Conservation (phyloP, 1,140 invertebrate genomes). For the Chrysopa pallens region DNA sequence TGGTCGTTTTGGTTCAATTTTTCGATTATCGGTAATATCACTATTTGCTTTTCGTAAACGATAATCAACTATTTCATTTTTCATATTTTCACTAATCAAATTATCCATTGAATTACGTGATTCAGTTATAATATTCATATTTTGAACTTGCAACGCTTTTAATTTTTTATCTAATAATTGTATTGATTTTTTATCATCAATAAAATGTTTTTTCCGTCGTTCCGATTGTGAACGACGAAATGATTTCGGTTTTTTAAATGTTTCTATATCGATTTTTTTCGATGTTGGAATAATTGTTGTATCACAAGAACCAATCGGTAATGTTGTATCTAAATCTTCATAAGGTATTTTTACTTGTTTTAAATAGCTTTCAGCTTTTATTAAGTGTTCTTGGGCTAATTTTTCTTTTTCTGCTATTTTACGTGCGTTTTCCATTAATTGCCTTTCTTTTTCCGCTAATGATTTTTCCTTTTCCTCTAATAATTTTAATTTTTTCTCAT, state of each 20-base stretch:
- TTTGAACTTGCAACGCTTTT: conserved; percentile 3
- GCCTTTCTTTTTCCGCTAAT: no score
- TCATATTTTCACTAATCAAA: conserved; percentile 7
- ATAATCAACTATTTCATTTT: conserved; percentile 5
- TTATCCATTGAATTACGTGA: conserved; percentile 4
- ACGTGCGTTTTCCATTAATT: no score
- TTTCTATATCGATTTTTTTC: conserved; percentile 21
- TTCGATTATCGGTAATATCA: neutral
- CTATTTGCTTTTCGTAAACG: neutral
- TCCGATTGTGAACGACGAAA: conserved; percentile 14
- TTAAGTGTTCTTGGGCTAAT: no score
- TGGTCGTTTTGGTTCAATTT: conserved; percentile 1
- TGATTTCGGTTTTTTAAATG: conserved; percentile 10
- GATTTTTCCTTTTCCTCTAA: no score
- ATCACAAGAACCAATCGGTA: conserved; percentile 33
- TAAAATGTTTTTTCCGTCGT: conserved; percentile 3
- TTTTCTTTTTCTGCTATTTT: no score
- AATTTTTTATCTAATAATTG: neutral
- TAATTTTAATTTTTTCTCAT: no score
- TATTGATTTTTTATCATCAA: neutral
- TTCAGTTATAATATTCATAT: conserved; percentile 2
- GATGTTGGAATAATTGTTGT: conserved; percentile 31
- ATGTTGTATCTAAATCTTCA: conserved; percentile 31
- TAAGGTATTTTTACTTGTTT: conserved; percentile 9
- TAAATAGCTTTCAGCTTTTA: no score